Evolutionary conservation across 92 coral and sea anemone genomes (phyloP).

Genomic region (Bergia sp.): DNA sequence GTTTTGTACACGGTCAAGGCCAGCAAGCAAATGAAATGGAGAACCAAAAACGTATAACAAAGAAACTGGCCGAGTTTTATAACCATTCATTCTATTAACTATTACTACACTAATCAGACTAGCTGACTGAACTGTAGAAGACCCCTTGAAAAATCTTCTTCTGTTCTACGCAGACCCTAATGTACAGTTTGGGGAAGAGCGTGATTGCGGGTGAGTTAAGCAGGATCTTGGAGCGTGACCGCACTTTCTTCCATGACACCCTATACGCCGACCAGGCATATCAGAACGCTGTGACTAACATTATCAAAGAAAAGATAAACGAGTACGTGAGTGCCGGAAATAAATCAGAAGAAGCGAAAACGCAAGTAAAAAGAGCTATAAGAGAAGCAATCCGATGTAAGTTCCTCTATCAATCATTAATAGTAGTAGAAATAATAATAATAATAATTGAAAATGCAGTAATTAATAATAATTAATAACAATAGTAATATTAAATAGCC

Average conservation of each 20-base stretch:
- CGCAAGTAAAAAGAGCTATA: background rate
- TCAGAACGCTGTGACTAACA: background rate
- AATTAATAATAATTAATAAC: too few relatives aligned
- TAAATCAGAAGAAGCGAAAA: background rate
- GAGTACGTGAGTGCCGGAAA: background rate
- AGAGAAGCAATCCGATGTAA: background rate
- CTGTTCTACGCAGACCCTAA: background rate
- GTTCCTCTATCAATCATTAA: too few relatives aligned
- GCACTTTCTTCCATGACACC: background rate
- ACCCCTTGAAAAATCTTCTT: background rate
- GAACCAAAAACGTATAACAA: too few relatives aligned
- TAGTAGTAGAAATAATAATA: too few relatives aligned
- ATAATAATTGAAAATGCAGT: too few relatives aligned
- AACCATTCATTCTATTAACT: too few relatives aligned
- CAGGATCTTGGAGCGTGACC: background rate
- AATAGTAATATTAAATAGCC: too few relatives aligned
- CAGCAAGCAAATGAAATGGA: too few relatives aligned
- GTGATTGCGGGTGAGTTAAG: background rate
- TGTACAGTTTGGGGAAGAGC: background rate
- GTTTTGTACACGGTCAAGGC: too few relatives aligned
- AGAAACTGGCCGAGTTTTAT: too few relatives aligned
- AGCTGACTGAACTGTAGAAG: background rate
- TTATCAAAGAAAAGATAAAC: background rate
- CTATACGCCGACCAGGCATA: background rate
- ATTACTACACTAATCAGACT: too few relatives aligned